These are phyloP conservation scores for Zaprionus taronus DNA, from an alignment of 1,140 invertebrate genomes.

Conservation along the genomic window DNA sequence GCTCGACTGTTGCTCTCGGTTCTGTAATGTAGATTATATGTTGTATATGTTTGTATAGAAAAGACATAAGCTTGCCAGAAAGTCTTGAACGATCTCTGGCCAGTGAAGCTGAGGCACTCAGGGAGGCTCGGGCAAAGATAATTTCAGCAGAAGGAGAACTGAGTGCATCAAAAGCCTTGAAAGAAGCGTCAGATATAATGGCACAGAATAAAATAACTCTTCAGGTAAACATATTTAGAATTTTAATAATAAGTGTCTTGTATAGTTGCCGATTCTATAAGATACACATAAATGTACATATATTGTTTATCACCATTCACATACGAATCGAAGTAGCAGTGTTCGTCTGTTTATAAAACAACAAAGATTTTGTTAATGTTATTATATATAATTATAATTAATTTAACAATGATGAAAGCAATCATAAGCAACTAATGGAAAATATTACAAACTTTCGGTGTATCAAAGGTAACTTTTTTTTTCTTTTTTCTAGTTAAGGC, in stretches of 20 bases:
- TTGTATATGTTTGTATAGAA: conserved; percentile 86
- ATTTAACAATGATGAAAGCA: no score
- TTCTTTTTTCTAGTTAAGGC: conserved; percentile 49
- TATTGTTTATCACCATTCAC: no score
- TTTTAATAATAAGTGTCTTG: background rate
- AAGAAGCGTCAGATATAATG: conserved; percentile 96
- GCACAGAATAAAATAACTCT: conserved; percentile 94
- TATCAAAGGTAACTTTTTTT: background rate
- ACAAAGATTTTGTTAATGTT: no score
- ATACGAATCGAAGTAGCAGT: no score
- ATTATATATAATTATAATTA: no score
- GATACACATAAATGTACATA: no score
- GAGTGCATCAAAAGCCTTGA: conserved; percentile 93
- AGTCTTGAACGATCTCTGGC: conserved; percentile 93
- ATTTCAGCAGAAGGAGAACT: conserved; percentile 94
- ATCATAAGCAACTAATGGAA: no score
- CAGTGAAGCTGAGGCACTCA: conserved; percentile 92
- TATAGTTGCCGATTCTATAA: no score
- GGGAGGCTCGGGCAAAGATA: conserved; percentile 90
- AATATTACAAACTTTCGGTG: no score
- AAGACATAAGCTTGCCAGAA: conserved; percentile 94
- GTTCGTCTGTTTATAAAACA: no score
- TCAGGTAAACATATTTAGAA: conserved; percentile 86
- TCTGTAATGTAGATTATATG: background rate
- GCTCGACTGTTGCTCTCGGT: background rate